Evolutionary conservation across 2,113 vertebrate species (phyloP).

Genomic region (Pseudolaguvia tuberculata): DNA sequence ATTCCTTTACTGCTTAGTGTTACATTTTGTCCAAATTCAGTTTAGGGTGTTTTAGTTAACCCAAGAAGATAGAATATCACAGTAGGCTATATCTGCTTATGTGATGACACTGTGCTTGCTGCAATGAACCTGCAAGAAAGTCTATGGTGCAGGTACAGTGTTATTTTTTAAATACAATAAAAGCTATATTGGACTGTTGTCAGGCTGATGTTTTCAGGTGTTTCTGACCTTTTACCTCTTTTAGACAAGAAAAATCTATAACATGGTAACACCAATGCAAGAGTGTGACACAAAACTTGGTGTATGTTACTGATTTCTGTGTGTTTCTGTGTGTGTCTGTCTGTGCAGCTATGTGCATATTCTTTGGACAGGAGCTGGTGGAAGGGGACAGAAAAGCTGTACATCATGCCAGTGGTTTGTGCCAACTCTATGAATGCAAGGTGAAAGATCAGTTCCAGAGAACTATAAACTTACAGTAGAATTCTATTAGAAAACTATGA

Average conservation of each 20-base stretch:
- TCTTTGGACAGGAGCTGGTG: constrained; percentile 83
- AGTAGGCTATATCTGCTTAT: not conserved
- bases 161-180: not conserved
- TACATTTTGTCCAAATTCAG: not conserved
- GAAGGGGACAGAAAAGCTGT: constrained; percentile 84
- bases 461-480: not conserved
- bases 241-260: constrained; percentile 1
- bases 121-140: not conserved
- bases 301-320: constrained; percentile 14
- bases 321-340: constrained; percentile 37
- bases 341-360: constrained; percentile 80
- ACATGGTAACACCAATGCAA: not conserved
- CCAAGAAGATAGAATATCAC: not conserved
- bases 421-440: constrained; percentile 91
- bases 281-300: not conserved
- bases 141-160: not conserved
- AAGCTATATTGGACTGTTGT: not conserved
- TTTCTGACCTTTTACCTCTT: not conserved
- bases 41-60: not conserved
- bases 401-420: constrained; percentile 81
- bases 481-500: not conserved
- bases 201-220: not conserved
- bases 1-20: not conserved
- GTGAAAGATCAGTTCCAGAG: constrained; percentile 68
- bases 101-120: not conserved